A percentile compares a stretch with the other conserved stretches of the same genome.
Conservation (phyloP, 2,888 invertebrate genomes). For the Ditylenchus weischeri region DNA sequence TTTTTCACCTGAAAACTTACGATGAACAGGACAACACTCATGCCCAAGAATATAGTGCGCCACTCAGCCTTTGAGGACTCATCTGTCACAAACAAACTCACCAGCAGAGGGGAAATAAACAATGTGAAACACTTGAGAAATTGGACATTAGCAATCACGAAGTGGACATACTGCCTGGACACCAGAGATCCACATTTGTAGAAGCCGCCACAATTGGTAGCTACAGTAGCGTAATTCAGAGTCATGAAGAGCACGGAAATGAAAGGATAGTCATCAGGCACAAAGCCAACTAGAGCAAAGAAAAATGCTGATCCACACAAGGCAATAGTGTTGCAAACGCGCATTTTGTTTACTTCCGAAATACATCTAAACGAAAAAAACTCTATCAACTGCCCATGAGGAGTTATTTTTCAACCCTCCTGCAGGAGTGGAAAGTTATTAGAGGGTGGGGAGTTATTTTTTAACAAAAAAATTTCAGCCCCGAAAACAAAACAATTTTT, state of each 20-base stretch:
- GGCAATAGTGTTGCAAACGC: slow-evolving; percentile 51
- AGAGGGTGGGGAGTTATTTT: no score
- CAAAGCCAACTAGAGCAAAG: slow-evolving; percentile 36
- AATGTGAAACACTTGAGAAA: slow-evolving; percentile 54
- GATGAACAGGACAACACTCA: slow-evolving; percentile 31
- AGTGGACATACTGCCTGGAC: slow-evolving; percentile 54
- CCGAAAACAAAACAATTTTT: no score
- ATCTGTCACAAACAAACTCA: slow-evolving; percentile 41
- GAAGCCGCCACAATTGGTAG: slow-evolving; percentile 53
- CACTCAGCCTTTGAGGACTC: slow-evolving; percentile 43
- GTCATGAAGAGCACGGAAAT: slow-evolving; percentile 39
- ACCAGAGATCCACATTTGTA: slow-evolving; percentile 53
- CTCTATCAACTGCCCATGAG: no score
- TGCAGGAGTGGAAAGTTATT: no score
- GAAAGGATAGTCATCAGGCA: slow-evolving; percentile 37
- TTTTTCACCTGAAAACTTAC: slow-evolving; percentile 28
- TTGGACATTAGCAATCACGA: slow-evolving; percentile 53
- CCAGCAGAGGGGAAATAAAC: slow-evolving; percentile 51
- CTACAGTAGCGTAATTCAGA: slow-evolving; percentile 41
- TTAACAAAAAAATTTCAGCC: no score
- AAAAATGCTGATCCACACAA: slow-evolving; percentile 38
- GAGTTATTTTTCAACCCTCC: no score
- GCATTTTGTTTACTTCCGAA: slow-evolving; percentile 46
- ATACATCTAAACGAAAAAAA: slow-evolving; percentile 25
- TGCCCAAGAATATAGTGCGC: slow-evolving; percentile 47